Conservation (phyloP, 2,113 vertebrate species). For the Fulmarus glacialis region DNA sequence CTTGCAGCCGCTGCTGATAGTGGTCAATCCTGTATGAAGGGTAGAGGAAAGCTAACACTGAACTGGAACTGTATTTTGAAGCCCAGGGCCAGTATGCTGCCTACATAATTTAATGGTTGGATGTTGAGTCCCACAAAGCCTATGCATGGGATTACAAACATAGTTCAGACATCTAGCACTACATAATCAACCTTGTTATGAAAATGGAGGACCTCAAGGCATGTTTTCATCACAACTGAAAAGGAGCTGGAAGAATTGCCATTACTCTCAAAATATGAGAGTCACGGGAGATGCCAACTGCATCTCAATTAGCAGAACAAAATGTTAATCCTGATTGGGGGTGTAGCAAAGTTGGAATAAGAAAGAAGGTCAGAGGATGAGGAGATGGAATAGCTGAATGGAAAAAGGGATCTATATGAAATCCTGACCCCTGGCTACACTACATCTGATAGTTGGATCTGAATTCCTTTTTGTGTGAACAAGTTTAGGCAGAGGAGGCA, state of each 20-base stretch:
- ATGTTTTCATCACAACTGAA: background rate
- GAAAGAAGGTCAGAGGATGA: background rate
- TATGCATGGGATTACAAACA: background rate
- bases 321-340: background rate
- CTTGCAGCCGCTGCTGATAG: constrained; percentile 93
- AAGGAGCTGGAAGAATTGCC: background rate
- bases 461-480: background rate
- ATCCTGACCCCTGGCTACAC: background rate
- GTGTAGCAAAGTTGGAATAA: background rate
- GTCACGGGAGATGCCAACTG: background rate
- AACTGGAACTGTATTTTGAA: background rate
- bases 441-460: background rate
- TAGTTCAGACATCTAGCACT: background rate
- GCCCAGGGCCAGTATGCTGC: background rate
- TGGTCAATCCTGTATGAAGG: constrained; percentile 86
- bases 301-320: background rate
- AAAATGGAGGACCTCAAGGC: background rate
- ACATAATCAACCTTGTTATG: background rate
- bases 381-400: background rate
- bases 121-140: background rate
- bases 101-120: background rate
- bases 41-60: background rate
- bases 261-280: background rate
- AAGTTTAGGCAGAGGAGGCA: background rate
- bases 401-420: background rate